Conservation (phyloP, 2,113 vertebrate species). For the Chloebia gouldiae region DNA sequence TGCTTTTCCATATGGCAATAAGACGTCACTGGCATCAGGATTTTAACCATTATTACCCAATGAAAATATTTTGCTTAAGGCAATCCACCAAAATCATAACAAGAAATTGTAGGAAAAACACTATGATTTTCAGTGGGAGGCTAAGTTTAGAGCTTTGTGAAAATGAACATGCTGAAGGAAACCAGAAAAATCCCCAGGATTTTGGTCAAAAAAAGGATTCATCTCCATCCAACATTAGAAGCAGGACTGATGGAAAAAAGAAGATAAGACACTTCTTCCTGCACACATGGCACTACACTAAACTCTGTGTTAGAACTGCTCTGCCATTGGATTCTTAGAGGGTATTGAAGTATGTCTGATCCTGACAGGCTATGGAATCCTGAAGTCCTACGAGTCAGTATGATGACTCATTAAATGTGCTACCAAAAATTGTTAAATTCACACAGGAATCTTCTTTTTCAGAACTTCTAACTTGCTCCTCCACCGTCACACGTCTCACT, state of each 20-base stretch:
- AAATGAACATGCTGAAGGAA: not conserved
- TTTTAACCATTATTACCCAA: not conserved
- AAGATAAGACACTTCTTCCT: not conserved
- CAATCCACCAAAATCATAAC: not conserved
- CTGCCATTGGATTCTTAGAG: not conserved
- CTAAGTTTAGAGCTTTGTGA: constrained; percentile 21
- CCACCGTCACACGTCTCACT: constrained; percentile 41
- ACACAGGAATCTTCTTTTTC: constrained; percentile 49
- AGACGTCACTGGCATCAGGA: not conserved
- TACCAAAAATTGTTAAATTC: constrained; percentile 64
- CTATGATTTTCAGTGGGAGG: not conserved
- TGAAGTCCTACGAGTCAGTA: constrained; percentile 42
- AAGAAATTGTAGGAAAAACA: not conserved
- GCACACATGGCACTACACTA: constrained; percentile 23
- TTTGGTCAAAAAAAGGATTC: constrained; percentile 2
- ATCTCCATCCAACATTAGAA: constrained; percentile 13
- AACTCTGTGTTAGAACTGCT: not conserved
- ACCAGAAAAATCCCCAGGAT: not conserved
- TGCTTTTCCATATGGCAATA: not conserved
- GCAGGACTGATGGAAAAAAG: constrained; percentile 26
- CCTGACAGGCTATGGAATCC: constrained; percentile 35
- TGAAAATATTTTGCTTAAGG: not conserved
- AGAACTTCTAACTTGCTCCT: constrained; percentile 54
- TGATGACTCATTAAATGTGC: constrained; percentile 62
- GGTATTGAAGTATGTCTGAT: constrained; percentile 9